phyloP scores from a whole-genome alignment of 2,113 vertebrate genomes.

The Muscicapa adusta region DNA sequence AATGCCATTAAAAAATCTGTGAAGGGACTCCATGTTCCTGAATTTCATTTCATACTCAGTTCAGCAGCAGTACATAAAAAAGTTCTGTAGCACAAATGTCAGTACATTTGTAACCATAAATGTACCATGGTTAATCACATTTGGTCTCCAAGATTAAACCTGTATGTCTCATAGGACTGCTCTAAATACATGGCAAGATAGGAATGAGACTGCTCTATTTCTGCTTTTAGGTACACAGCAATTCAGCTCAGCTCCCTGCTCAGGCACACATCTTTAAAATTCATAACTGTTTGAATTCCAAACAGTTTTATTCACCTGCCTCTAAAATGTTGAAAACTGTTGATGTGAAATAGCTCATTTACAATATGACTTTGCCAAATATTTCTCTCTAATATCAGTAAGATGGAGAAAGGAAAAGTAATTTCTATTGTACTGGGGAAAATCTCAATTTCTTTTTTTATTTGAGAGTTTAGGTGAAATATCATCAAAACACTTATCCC shows the following conservation, averaged over 20 bases:
- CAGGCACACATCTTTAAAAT: neutral
- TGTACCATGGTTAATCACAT: neutral
- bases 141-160: neutral
- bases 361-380: neutral
- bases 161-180: neutral
- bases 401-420: neutral
- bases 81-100: neutral
- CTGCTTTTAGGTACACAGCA: neutral
- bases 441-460: neutral
- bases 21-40: neutral
- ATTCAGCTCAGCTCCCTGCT: neutral
- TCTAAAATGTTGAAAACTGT: neutral
- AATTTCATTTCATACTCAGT: slow-evolving; percentile 2
- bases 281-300: neutral
- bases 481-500: neutral
- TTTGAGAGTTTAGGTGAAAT: neutral
- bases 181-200: neutral
- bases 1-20: neutral
- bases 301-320: neutral
- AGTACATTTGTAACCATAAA: neutral
- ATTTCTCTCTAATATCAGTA: neutral
- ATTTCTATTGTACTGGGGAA: neutral
- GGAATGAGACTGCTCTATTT: neutral
- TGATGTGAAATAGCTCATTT: neutral
- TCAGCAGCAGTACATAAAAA: neutral